phyloP scores from a whole-genome alignment of 2,888 invertebrate species.

The Microplitis manilae region DNA sequence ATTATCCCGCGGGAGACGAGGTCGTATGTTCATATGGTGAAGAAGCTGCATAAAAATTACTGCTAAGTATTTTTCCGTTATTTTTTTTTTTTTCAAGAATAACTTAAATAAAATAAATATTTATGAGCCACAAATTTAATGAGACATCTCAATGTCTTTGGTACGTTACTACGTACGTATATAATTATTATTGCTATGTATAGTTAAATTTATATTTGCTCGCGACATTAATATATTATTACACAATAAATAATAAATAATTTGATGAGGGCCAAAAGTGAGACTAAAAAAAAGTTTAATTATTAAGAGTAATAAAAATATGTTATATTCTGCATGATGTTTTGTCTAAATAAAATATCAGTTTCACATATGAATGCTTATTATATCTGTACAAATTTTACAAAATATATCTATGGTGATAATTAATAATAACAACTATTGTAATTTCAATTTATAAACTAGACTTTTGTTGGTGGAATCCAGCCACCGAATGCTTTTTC shows the following conservation, averaged over 20 bases:
- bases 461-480: slow-evolving; percentile 73
- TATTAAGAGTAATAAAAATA: background rate
- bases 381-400: background rate
- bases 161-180: background rate
- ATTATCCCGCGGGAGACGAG: background rate
- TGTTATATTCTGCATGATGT: slow-evolving; percentile 6
- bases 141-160: background rate
- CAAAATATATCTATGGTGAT: background rate
- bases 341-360: slow-evolving; percentile 20
- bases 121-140: background rate
- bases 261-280: slow-evolving; percentile 5
- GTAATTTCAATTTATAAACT: background rate
- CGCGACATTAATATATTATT: slow-evolving; percentile 9
- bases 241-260: background rate
- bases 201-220: background rate
- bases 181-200: background rate
- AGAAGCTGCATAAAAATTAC: slow-evolving; percentile 13
- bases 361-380: slow-evolving; percentile 13
- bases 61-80: background rate
- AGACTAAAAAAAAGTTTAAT: background rate
- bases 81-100: background rate
- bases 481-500: slow-evolving; percentile 89
- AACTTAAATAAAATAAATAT: no score
- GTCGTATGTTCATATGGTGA: background rate
- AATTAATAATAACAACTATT: background rate